Evolutionary conservation across 2,113 vertebrate genomes (phyloP).

Genomic region (Ptilorrhoa leucosticta): DNA sequence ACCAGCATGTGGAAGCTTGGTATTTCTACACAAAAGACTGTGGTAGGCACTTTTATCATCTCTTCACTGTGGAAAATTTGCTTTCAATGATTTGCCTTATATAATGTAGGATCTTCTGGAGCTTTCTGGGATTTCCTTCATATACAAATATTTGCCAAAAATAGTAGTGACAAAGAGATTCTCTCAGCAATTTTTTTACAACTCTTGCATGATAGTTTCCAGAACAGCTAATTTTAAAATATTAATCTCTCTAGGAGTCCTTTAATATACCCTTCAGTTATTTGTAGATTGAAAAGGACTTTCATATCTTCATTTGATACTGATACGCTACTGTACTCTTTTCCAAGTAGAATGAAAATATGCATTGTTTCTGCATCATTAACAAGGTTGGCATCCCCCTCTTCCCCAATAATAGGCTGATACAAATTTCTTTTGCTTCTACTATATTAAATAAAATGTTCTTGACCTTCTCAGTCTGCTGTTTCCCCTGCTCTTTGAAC

Average conservation of each 20-base stretch:
- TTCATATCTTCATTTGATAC: neutral
- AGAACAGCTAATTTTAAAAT: neutral
- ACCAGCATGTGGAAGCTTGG: neutral
- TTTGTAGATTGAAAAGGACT: neutral
- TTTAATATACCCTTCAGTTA: neutral
- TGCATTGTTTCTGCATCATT: neutral
- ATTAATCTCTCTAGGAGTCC: neutral
- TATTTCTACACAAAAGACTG: neutral
- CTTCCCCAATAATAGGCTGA: neutral
- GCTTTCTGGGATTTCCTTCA: neutral
- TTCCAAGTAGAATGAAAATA: neutral
- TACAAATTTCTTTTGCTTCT: neutral
- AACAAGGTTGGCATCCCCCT: neutral
- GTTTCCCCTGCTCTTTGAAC: neutral
- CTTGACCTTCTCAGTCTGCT: neutral
- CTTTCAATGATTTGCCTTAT: neutral
- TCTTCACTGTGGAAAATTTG: neutral
- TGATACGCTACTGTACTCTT: neutral
- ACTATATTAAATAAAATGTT: neutral
- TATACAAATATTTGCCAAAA: slow-evolving; percentile 24
- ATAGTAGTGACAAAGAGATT: neutral
- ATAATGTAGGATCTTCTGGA: neutral
- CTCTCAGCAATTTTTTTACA: neutral
- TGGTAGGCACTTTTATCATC: neutral
- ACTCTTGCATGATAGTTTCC: neutral